These are phyloP conservation scores for Zoanthus sansibaricus DNA, from an alignment of 92 coral and sea anemone species.

Conservation along the genomic window DNA sequence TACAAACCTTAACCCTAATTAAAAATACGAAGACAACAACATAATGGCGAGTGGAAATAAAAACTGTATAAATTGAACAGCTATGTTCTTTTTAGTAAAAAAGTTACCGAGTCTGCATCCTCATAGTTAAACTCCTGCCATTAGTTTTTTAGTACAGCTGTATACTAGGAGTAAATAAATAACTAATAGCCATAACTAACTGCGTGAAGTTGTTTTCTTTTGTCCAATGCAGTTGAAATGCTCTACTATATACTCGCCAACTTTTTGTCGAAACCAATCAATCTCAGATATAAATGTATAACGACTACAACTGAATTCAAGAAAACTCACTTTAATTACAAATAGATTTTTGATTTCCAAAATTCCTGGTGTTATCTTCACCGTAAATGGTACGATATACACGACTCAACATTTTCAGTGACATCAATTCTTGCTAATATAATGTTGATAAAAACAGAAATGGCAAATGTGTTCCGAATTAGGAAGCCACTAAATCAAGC, in stretches of 20 bases:
- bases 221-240: too few species aligned
- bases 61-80: not conserved
- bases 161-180: too few species aligned
- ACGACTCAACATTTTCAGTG: not conserved
- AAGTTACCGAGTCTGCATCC: not conserved
- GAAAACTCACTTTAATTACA: too few species aligned
- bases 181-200: too few species aligned
- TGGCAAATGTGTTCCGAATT: not conserved
- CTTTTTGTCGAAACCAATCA: too few species aligned
- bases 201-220: too few species aligned
- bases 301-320: too few species aligned
- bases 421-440: not conserved
- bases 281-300: too few species aligned
- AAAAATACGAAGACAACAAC: not conserved
- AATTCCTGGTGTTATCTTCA: not conserved
- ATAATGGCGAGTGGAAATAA: conserved; percentile 1
- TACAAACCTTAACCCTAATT: not conserved
- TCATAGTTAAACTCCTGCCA: too few species aligned
- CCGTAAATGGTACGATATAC: not conserved
- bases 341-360: not conserved
- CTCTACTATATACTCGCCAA: too few species aligned
- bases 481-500: not conserved
- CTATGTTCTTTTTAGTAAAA: not conserved
- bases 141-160: too few species aligned
- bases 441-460: not conserved